phyloP scores from a whole-genome alignment of 2,113 vertebrate species.

The Mohoua ochrocephala region DNA sequence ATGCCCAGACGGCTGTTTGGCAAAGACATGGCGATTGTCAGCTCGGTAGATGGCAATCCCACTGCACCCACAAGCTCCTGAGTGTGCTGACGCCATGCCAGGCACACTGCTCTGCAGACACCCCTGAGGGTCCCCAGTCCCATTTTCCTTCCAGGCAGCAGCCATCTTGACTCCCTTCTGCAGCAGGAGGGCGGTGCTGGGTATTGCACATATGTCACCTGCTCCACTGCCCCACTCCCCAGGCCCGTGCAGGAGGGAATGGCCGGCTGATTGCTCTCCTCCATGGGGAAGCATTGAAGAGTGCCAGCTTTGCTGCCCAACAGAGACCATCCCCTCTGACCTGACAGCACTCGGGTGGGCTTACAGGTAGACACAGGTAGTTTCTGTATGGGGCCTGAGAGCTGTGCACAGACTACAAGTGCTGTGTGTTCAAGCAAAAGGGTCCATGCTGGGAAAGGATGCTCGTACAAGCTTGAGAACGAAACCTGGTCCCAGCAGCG shows the following conservation, averaged over 20 bases:
- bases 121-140: background rate
- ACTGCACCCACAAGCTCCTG: background rate
- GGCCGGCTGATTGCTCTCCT: background rate
- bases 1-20: background rate
- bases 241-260: fast-evolving
- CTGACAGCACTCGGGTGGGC: background rate
- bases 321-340: background rate
- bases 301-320: background rate
- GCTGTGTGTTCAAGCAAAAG: background rate
- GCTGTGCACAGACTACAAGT: background rate
- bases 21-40: background rate
- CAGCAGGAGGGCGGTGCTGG: background rate
- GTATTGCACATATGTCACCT: background rate
- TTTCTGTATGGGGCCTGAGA: background rate
- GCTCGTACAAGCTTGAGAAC: background rate
- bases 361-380: background rate
- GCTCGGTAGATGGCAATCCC: background rate
- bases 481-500: background rate
- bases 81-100: background rate
- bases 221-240: background rate
- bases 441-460: background rate
- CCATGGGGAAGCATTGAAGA: background rate
- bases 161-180: background rate
- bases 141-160: background rate
- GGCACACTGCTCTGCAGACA: background rate